phyloP scores from a whole-genome alignment of 2,113 vertebrate species.

The Heteronetta atricapilla region DNA sequence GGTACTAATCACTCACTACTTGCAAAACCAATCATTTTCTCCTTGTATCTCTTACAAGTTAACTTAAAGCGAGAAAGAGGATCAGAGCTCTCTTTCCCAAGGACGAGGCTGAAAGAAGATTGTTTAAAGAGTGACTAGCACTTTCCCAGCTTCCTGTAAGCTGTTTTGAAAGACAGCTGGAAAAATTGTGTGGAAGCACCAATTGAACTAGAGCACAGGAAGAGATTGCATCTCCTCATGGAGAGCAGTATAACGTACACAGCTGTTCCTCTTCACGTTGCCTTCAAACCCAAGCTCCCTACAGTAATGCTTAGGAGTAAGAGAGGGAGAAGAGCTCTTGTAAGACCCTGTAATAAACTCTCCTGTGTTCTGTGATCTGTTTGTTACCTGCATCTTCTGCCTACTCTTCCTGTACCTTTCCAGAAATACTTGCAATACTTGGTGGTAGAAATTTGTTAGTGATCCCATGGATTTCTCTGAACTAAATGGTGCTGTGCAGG shows the following conservation, averaged over 20 bases:
- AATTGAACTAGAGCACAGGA: neutral
- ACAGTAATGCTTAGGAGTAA: neutral
- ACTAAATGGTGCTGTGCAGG: constrained; percentile 56
- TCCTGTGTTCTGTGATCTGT: constrained; percentile 21
- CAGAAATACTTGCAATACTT: constrained; percentile 36
- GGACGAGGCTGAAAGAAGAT: neutral
- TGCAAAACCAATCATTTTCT: neutral
- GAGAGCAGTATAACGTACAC: neutral
- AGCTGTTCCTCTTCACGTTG: neutral
- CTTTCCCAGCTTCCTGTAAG: neutral
- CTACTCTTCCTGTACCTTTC: constrained; percentile 50
- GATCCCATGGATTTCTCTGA: constrained; percentile 41
- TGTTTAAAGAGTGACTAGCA: neutral
- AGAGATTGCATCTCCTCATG: neutral
- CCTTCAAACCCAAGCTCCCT: constrained; percentile 22
- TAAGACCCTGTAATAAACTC: constrained; percentile 37
- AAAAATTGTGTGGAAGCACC: neutral
- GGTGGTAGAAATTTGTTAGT: constrained; percentile 18
- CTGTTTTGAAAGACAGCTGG: neutral
- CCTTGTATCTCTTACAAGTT: neutral
- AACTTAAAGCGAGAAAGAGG: neutral
- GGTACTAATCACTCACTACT: neutral
- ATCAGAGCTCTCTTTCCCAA: neutral
- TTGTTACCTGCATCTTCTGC: constrained; percentile 48
- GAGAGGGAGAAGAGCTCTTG: constrained; percentile 26